A percentile compares a stretch with the other conserved stretches of the same genome.
phyloP scores from a whole-genome alignment of 2,113 vertebrate species.

The Aphyosemion australe region DNA sequence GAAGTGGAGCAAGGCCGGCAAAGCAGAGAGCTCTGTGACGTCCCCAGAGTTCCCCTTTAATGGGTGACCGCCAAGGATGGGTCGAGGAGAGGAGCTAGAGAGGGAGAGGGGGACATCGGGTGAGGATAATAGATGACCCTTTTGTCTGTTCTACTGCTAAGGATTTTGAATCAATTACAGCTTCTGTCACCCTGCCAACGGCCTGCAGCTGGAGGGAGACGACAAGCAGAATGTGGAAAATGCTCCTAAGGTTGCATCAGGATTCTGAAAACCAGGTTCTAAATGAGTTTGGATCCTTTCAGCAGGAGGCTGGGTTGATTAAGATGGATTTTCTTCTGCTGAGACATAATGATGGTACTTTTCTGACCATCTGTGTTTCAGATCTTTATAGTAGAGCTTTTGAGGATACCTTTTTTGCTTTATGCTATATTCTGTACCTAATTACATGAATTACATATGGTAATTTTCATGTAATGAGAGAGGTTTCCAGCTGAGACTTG shows the following conservation, averaged over 20 bases:
- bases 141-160: constrained; percentile 57
- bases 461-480: not conserved
- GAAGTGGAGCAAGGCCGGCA: constrained; percentile 57
- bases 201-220: constrained; percentile 14
- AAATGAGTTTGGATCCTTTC: not conserved
- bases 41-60: constrained; percentile 67
- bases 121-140: constrained; percentile 65
- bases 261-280: not conserved
- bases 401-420: too few species aligned
- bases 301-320: not conserved
- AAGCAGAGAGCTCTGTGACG: constrained; percentile 37
- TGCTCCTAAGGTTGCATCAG: constrained; percentile 3
- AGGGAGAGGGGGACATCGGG: not conserved
- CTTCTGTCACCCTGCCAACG: constrained; percentile 22
- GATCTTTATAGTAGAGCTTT: too few species aligned
- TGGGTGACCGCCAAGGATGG: constrained; percentile 62
- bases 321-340: not conserved
- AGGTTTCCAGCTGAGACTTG: not conserved
- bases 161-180: constrained; percentile 63
- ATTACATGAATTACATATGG: not conserved
- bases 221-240: constrained; percentile 9
- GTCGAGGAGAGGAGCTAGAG: constrained; percentile 46
- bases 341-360: too few species aligned
- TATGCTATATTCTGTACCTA: not conserved
- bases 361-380: too few species aligned